Evolutionary conservation across 2,888 invertebrate genomes (phyloP), one percentile per base, ranked within the genome.

Genomic region (Lasioglossum zephyrum): DNA sequence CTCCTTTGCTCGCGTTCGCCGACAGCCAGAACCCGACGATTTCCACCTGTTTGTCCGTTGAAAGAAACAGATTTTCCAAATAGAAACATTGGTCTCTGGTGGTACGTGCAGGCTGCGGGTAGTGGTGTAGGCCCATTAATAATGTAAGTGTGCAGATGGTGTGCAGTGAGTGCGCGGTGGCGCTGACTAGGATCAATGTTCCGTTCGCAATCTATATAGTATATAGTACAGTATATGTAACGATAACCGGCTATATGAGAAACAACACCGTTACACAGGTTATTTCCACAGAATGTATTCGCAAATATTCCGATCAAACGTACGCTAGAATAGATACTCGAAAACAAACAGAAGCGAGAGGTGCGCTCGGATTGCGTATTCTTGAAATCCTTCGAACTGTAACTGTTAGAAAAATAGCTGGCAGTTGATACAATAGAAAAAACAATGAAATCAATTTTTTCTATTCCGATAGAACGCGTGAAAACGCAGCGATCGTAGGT

Each of bases 101-200:
- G 75, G 79, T 88, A 82, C 84, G 87, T 63, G 81, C 78, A 82
- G 84, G 77, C 77, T 82, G 88, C 87, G 84, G 84, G 83, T 82
- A 81, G 85, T 76, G 89, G 91, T 89, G 90, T 91, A 91, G 91
- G 91, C 91, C 91, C 92, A 93, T 94, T 93, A 94, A 94, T 94
- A 94, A 94, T 93, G 93, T 93, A 94, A 92, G 92, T 92, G 93
- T 93, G 93, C 93, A 92, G 90, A 91, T 91, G 91, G 91, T 91
- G 91, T 91, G 91, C 91, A 91, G 91, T 91, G 88, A 91, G 91
- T 90, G 91, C 92, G 91, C 91, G 91, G 90, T 92, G 90, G 89
- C 92, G 92, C 91, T 92, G 90, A 90, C 91, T 88, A 89, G 94
- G 93, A 94, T 94, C 94, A 93, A 94, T 94, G 93, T 91, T 91